Evolutionary conservation across 2,888 invertebrate genomes (phyloP), one percentile per base, ranked within the genome.

Genomic region (Linyphia triangularis): DNA sequence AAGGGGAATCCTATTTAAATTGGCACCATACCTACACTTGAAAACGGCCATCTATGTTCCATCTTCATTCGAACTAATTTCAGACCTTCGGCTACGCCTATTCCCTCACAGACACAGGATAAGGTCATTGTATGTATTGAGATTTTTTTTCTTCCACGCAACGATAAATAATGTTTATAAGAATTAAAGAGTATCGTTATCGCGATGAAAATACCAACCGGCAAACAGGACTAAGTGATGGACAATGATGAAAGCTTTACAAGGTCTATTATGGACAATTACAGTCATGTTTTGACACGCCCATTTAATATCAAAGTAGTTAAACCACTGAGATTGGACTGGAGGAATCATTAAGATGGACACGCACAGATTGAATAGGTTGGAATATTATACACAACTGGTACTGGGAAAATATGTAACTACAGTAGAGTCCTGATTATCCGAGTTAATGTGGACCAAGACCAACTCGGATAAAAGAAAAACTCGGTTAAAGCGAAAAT

Each of bases 251-350:
- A 43, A 70, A 40, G 22, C 24, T 43, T 70, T 70, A 70, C 43
- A 70, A 51, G 70, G 28, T 43, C 70, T 70, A 70, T 70, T 70
- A 70, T 70, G 70, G 43, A 40, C 70, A 70, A 70, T 70, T 70
- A 70, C 43, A 70, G 51, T 40, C 70, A 70, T 70, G 70, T 70
- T 43, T 70, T 26, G 70, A 37, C 70, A 70, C 70, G 43, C 70
- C 70, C 70, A 43, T 70, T 70, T 70, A 70, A 70, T 70, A 70
- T 40, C 16, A 70, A 70, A 70, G 70, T 28, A 43, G 70, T 70
- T 43, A 43, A 43, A 43, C 70, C 24, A 70, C 26, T 70, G 26
- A 37, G 43, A 70, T 43, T 43, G 24, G n/a, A 51, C 16, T 1
- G 51, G 51, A 51, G 43, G 51, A 16, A 51, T 51, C 51, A 51